Evolutionary conservation across 2,113 vertebrate species (phyloP).

Genomic region (Danionella cerebrum): DNA sequence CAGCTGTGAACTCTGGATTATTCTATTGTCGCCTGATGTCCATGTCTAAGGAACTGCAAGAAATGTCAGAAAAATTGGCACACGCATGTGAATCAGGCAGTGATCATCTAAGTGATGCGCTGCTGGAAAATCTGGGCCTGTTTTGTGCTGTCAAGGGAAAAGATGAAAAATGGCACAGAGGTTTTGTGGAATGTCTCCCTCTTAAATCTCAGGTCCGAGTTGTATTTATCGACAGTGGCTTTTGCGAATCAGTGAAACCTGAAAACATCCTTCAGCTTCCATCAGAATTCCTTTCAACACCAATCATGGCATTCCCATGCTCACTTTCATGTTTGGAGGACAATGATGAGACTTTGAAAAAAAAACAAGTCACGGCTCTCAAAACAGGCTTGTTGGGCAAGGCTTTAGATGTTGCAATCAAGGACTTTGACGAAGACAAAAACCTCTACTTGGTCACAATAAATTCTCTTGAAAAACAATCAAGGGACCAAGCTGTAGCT

Average conservation of each 20-base stretch:
- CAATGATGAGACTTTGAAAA: slow-evolving; percentile 47
- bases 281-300: slow-evolving; percentile 62
- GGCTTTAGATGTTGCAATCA: slow-evolving; percentile 59
- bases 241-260: slow-evolving; percentile 68
- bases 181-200: slow-evolving; percentile 74
- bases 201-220: slow-evolving; percentile 67
- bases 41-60: slow-evolving; percentile 61
- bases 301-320: slow-evolving; percentile 78
- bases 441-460: slow-evolving; percentile 69
- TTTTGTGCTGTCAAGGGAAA: slow-evolving; percentile 79
- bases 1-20: slow-evolving; percentile 64
- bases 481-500: neutral
- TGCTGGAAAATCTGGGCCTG: slow-evolving; percentile 67
- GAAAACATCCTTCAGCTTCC: slow-evolving; percentile 68
- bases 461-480: slow-evolving; percentile 21
- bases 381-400: slow-evolving; percentile 67
- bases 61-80: slow-evolving; percentile 66
- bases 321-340: slow-evolving; percentile 60
- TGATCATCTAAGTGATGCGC: slow-evolving; percentile 37
- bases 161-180: slow-evolving; percentile 79
- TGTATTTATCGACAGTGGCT: slow-evolving; percentile 84
- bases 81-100: slow-evolving; percentile 55
- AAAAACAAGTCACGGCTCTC: slow-evolving; percentile 66
- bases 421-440: slow-evolving; percentile 53
- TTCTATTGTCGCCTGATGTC: slow-evolving; percentile 80